Conservation (phyloP, 2,113 vertebrate species). For the Saccopteryx leptura region DNA sequence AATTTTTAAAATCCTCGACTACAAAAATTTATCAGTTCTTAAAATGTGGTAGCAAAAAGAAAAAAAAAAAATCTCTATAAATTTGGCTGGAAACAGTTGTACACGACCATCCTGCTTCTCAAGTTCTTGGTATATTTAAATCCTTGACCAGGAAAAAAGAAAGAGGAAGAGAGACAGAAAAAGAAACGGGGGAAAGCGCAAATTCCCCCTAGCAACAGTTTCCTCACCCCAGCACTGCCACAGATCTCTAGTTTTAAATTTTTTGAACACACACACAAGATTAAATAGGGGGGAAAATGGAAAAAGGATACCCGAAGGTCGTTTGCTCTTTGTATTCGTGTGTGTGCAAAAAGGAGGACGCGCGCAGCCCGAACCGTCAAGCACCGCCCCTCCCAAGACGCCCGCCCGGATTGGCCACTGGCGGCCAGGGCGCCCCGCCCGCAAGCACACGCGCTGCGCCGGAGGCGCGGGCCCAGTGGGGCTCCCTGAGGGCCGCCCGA, state of each 20-base stretch:
- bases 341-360: constrained; percentile 83
- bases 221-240: constrained; percentile 84
- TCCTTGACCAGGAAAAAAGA: constrained; percentile 91
- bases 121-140: constrained; percentile 90
- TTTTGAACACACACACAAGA: constrained; percentile 80
- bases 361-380: constrained; percentile 70
- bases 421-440: constrained; percentile 66
- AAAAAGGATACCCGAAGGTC: constrained; percentile 87
- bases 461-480: constrained; percentile 59
- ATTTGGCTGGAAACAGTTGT: constrained; percentile 80
- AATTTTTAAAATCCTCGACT: constrained; percentile 68
- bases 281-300: constrained; percentile 81
- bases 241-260: constrained; percentile 77
- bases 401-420: constrained; percentile 76
- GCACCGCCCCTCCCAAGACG: constrained; percentile 80
- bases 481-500: constrained; percentile 68
- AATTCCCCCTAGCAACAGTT: constrained; percentile 79
- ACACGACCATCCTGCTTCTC: constrained; percentile 78
- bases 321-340: constrained; percentile 85
- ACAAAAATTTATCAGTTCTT: constrained; percentile 80
- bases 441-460: constrained; percentile 75
- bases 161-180: constrained; percentile 83
- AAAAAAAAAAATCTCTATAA: constrained; percentile 72
- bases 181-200: constrained; percentile 77
- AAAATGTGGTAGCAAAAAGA: constrained; percentile 86